Conservation (phyloP, 2,888 invertebrate genomes). For the Polydesmus complanatus region DNA sequence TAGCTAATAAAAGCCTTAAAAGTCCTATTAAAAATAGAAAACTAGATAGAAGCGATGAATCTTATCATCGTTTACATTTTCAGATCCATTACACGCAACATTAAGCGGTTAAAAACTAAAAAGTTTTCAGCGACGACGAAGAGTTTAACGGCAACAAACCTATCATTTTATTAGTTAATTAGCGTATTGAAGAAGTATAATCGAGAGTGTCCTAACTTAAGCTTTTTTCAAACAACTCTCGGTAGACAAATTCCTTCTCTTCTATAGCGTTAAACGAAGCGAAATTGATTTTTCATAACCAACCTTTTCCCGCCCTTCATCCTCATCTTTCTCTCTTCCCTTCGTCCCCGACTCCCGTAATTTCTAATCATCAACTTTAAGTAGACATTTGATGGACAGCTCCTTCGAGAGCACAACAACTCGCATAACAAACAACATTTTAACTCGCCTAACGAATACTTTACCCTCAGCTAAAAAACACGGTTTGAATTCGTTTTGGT, state of each 20-base stretch:
- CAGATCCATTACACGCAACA: too few species aligned
- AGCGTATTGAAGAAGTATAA: background rate
- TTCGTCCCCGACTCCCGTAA: background rate
- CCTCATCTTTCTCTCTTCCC: background rate
- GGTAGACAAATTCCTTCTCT: background rate
- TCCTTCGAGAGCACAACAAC: background rate
- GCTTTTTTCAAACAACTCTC: background rate
- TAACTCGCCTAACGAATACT: background rate
- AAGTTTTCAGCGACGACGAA: too few species aligned
- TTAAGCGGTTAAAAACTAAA: too few species aligned
- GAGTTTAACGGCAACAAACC: too few species aligned
- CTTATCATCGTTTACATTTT: too few species aligned
- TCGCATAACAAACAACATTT: background rate
- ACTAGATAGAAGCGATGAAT: too few species aligned
- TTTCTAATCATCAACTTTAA: background rate
- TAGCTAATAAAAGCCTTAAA: too few species aligned
- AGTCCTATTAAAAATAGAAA: too few species aligned
- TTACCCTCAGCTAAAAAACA: background rate
- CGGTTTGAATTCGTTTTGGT: background rate
- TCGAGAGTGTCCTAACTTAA: background rate
- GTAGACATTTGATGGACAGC: background rate
- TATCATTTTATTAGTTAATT: too few species aligned
- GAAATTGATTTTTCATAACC: background rate
- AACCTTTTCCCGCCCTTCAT: background rate
- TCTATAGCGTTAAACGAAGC: background rate